These are phyloP conservation scores for Prunella fulvescens DNA, from an alignment of 2,113 vertebrate genomes.

Conservation along the genomic window DNA sequence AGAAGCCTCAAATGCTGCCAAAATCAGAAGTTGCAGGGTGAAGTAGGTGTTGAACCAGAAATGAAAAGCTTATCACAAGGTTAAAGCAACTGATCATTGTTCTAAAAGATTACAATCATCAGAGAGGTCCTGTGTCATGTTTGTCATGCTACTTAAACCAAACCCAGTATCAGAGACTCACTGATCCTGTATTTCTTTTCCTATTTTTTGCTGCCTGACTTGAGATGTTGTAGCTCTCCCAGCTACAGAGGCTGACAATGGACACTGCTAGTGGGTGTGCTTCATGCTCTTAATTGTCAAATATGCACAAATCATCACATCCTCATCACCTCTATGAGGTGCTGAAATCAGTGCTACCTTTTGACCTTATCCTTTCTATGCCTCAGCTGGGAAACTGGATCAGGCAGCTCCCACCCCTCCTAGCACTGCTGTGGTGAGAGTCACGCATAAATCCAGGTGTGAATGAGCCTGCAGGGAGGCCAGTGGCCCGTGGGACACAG, in stretches of 20 bases:
- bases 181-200: not conserved
- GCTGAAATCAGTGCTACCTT: not conserved
- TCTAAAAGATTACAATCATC: not conserved
- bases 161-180: not conserved
- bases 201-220: not conserved
- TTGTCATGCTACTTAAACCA: not conserved
- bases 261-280: not conserved
- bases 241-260: not conserved
- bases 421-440: not conserved
- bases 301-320: not conserved
- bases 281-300: not conserved
- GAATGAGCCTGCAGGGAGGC: not conserved
- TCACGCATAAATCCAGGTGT: not conserved
- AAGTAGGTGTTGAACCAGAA: not conserved
- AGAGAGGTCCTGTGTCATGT: not conserved
- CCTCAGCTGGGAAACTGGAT: not conserved
- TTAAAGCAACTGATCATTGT: not conserved
- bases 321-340: accelerated
- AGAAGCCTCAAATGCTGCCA: not conserved
- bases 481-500: not conserved
- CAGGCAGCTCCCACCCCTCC: not conserved
- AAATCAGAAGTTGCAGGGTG: not conserved
- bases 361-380: not conserved
- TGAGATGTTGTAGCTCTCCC: not conserved
- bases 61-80: not conserved